These are phyloP conservation scores for Emydocephalus ijimae DNA, from an alignment of 2,113 vertebrate species.

Conservation along the genomic window DNA sequence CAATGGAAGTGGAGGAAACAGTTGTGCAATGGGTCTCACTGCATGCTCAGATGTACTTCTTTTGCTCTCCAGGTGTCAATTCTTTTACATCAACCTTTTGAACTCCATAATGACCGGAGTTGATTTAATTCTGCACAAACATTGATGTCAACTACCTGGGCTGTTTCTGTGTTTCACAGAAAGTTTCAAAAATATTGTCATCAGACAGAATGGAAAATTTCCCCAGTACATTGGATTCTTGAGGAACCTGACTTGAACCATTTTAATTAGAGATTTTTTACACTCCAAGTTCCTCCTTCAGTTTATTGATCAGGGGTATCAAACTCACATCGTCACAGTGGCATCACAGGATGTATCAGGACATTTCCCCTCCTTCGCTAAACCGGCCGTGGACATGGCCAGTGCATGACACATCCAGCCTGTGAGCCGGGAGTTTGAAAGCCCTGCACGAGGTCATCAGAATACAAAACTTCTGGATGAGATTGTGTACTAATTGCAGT, in stretches of 20 bases:
- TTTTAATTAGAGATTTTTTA: not conserved
- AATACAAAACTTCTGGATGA: not conserved
- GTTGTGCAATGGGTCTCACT: not conserved
- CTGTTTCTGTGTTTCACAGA: not conserved
- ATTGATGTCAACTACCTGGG: not conserved
- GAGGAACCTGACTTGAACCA: not conserved
- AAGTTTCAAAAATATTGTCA: not conserved
- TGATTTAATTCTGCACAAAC: not conserved
- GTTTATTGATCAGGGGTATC: not conserved
- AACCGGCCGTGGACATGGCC: too few relatives aligned
- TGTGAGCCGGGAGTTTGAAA: too few relatives aligned
- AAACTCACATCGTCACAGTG: too few relatives aligned
- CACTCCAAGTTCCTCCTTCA: not conserved
- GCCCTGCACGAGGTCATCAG: not conserved
- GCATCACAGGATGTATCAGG: too few relatives aligned
- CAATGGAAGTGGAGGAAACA: not conserved
- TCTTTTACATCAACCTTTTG: not conserved
- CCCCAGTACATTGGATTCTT: not conserved
- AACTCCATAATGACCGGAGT: not conserved
- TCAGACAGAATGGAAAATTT: not conserved
- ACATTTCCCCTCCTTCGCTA: too few relatives aligned
- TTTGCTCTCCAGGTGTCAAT: not conserved
- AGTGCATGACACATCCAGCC: too few relatives aligned
- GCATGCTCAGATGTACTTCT: not conserved
- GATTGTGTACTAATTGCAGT: not conserved